Base-by-base conservation (phyloP, 2,113 vertebrate species). In the Hystrix cristata region DNA sequence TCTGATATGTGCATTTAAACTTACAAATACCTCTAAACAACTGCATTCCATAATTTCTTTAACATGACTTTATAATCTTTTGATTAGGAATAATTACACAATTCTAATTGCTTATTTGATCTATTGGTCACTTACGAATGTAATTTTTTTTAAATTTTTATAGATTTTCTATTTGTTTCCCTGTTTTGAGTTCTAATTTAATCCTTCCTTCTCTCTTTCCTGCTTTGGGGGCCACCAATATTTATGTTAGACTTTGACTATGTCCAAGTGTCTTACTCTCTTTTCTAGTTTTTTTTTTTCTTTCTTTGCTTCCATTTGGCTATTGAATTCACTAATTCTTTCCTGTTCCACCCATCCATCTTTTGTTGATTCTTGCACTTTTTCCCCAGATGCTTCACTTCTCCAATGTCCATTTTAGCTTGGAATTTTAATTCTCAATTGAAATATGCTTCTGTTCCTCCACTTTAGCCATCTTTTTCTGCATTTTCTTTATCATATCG, bases 61-160 rank as follows among this genome's bases (percentile, higher is more conserved):
- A 83, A 81, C 21, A 14, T 53, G 27, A 51, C 87, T 93, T 94
- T 23, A 57, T 59, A 74, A 65, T 51, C 43, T 83, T 69, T 79
- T n/a, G 92, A 13, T 9, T 79, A 38, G 64, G 55, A 64, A 48
- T 43, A 84, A 62, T 38, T 51, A 46, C 11, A 48, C 53, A 92
- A 83, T 94, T 84, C 16, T 34, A 92, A 79, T 95, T 84, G 21
- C 4, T 83, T 74, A 43, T 69, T 78, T 91, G 43, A 53, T 21
- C 12, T 82, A 43, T 7, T 3, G 12, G 29, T 81, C 38, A 94
- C 79, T 88, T 89, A 12, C 31, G 64, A 83, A 13, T 27, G 4
- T 43, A n/a, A 74, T 38, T 80, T 43, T 48, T 38, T 31, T 38
- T 38, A 34, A n/a, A 13, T 31, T 19, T 4, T 60, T 82, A 76